Evolutionary conservation across 2,888 invertebrate genomes (phyloP).

Genomic region (Microdon myrmicae): DNA sequence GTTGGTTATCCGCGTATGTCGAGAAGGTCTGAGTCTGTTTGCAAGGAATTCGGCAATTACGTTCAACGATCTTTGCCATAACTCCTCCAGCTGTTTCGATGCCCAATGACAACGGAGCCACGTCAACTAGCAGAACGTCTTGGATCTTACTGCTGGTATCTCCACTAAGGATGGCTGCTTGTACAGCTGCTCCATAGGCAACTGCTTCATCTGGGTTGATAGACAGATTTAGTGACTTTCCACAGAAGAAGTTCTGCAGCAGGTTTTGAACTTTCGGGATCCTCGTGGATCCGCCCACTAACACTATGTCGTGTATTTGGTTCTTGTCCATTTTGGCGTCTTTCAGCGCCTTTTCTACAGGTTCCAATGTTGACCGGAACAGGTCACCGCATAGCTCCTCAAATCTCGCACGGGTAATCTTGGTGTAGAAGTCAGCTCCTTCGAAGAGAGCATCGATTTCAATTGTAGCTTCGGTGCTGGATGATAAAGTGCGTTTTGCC

Average conservation of each 20-base stretch:
- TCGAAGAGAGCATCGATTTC: conserved; percentile 83
- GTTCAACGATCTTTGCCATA: conserved; percentile 80
- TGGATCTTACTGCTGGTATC: conserved; percentile 78
- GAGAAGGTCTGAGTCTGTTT: conserved; percentile 80
- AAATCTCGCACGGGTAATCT: conserved; percentile 79
- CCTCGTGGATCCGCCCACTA: conserved; percentile 84
- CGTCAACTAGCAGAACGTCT: conserved; percentile 77
- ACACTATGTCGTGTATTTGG: conserved; percentile 80
- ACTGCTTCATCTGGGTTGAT: conserved; percentile 86
- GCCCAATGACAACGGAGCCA: conserved; percentile 76
- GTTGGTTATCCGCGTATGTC: conserved; percentile 84
- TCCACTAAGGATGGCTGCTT: conserved; percentile 78
- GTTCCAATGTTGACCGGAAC: conserved; percentile 78
- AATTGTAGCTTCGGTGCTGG: conserved; percentile 79
- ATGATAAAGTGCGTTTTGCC: conserved; percentile 79
- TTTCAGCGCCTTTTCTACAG: conserved; percentile 80
- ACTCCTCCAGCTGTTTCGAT: conserved; percentile 86
- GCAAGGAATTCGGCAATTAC: conserved; percentile 78
- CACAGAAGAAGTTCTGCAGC: conserved; percentile 80
- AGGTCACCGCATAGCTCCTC: conserved; percentile 79
- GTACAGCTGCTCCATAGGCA: conserved; percentile 81
- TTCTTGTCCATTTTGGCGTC: conserved; percentile 84
- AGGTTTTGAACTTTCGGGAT: conserved; percentile 82
- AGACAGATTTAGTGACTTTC: conserved; percentile 76
- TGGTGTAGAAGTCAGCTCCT: conserved; percentile 78